Conservation (phyloP, 2,113 vertebrate genomes). For the Theristicus caerulescens region DNA sequence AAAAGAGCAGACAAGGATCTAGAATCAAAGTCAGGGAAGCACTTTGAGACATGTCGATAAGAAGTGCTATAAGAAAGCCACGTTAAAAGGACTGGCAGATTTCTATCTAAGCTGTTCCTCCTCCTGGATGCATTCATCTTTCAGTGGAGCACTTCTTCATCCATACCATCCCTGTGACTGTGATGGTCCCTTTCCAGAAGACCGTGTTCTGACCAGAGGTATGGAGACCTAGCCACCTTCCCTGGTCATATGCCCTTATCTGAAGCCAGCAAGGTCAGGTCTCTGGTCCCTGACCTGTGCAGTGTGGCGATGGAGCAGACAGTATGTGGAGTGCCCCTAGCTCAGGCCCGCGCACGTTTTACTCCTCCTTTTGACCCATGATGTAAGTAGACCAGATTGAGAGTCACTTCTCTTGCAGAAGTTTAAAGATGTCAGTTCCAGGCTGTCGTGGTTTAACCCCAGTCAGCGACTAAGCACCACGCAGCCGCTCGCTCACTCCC, state of each 20-base stretch:
- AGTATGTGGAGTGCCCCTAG: background rate
- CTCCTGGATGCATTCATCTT: background rate
- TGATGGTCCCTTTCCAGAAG: background rate
- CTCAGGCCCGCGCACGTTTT: accelerated
- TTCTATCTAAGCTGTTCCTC: conserved; percentile 33
- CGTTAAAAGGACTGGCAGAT: conserved; percentile 38
- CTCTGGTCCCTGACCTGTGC: background rate
- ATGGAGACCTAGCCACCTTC: background rate
- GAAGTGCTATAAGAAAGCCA: conserved; percentile 8
- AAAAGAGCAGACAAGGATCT: conserved; percentile 22
- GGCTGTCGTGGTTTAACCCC: too few species aligned
- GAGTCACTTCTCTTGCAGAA: background rate
- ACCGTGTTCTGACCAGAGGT: accelerated
- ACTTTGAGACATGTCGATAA: background rate
- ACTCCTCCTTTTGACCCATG: background rate
- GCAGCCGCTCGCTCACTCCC: too few species aligned
- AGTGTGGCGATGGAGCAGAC: background rate
- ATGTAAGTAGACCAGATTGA: background rate
- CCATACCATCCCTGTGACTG: background rate
- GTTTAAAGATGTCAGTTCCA: background rate
- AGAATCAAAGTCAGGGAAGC: conserved; percentile 34
- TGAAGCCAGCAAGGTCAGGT: background rate
- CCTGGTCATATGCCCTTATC: too few species aligned
- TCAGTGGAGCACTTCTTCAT: background rate
- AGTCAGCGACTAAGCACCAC: too few species aligned